A percentile compares a stretch with the other conserved stretches of the same genome.
Evolutionary conservation across 2,797 vertebrate genomes (phyloP).

Genomic region (Paguma larvata): DNA sequence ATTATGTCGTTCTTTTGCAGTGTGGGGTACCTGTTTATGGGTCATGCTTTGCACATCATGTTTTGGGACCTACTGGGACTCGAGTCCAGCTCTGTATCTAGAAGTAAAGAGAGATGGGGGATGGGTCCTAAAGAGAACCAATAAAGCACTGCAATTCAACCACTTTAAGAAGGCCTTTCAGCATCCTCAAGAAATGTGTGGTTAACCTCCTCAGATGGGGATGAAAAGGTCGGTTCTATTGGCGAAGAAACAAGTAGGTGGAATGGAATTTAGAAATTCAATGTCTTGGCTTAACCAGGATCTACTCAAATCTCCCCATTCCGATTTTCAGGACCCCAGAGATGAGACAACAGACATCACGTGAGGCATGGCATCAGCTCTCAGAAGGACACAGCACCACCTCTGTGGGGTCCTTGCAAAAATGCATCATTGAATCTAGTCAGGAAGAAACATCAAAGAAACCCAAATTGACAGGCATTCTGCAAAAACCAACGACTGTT

Average conservation of each 20-base stretch:
- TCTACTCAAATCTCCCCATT: neutral
- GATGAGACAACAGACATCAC: neutral
- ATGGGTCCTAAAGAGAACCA: neutral
- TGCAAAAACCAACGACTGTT: neutral
- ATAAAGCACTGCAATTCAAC: neutral
- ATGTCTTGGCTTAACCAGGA: too few relatives aligned
- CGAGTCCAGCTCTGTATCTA: neutral
- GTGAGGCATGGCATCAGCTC: neutral
- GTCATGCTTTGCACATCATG: neutral
- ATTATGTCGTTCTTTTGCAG: neutral
- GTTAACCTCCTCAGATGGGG: neutral
- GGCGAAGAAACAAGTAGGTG: neutral
- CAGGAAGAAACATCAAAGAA: neutral
- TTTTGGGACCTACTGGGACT: too few relatives aligned
- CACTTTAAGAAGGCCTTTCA: neutral
- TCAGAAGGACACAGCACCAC: neutral
- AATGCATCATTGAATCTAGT: neutral
- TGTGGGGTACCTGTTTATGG: too few relatives aligned
- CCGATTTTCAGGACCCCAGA: neutral
- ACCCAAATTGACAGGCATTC: neutral
- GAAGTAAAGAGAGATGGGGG: neutral
- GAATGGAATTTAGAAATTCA: neutral
- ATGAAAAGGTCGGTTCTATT: neutral
- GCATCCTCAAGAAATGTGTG: neutral
- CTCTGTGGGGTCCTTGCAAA: neutral